These are phyloP conservation scores for Chloroceryle amazona DNA, from an alignment of 2,797 vertebrate species.

Conservation along the genomic window DNA sequence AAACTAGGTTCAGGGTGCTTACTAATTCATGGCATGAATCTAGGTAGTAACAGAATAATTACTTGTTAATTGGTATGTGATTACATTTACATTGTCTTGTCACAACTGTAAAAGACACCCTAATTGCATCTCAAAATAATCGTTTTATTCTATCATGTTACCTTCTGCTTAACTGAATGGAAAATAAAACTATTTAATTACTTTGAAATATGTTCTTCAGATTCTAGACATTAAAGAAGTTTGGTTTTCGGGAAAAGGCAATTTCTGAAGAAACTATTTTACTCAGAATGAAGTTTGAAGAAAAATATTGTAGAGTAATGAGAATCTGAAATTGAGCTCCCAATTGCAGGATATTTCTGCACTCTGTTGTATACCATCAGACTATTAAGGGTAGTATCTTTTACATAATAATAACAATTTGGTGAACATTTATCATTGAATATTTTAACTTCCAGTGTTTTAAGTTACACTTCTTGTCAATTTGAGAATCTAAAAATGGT, in stretches of 20 bases:
- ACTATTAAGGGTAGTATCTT: constrained; percentile 34
- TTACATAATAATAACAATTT: constrained; percentile 61
- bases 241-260: background rate
- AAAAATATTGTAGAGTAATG: background rate
- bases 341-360: constrained; percentile 63
- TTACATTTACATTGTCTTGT: constrained; percentile 76
- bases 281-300: constrained; percentile 41
- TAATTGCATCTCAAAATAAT: constrained; percentile 65
- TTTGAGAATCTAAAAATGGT: constrained; percentile 7
- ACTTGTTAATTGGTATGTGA: constrained; percentile 75
- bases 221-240: background rate
- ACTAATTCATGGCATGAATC: constrained; percentile 46
- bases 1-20: constrained; percentile 35
- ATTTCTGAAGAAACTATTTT: background rate
- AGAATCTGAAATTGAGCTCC: constrained; percentile 42
- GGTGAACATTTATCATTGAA: constrained; percentile 38
- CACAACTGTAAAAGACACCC: constrained; percentile 59
- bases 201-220: background rate
- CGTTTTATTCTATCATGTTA: background rate
- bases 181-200: constrained; percentile 44
- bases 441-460: constrained; percentile 30
- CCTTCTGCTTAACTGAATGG: constrained; percentile 2
- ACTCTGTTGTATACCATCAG: constrained; percentile 43
- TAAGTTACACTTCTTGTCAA: background rate
- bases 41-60: constrained; percentile 69